phyloP scores from a whole-genome alignment of 2,113 vertebrate genomes.

The Ardeotis arabs region DNA sequence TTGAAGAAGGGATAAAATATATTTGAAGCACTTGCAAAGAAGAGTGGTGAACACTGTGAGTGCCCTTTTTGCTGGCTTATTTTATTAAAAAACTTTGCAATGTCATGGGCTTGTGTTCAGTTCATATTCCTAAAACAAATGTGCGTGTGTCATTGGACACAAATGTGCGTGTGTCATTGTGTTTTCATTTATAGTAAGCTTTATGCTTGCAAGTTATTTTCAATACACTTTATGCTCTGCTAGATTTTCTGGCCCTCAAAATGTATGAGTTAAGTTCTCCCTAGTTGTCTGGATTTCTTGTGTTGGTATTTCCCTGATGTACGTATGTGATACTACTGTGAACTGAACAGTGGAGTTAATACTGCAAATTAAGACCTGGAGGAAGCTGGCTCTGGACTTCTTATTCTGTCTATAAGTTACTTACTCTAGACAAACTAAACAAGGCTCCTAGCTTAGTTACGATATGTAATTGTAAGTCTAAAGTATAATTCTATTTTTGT shows the following conservation, averaged over 20 bases:
- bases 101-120: neutral
- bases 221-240: neutral
- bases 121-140: neutral
- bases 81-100: neutral
- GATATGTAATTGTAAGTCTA: neutral
- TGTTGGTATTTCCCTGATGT: neutral
- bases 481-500: neutral
- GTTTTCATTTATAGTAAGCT: neutral
- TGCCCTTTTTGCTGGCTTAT: neutral
- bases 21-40: neutral
- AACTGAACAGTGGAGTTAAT: neutral
- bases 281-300: neutral
- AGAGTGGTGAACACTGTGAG: neutral
- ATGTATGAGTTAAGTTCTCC: neutral
- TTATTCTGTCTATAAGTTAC: neutral
- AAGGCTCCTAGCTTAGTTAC: neutral
- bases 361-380: neutral
- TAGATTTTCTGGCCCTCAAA: neutral
- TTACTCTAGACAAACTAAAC: neutral
- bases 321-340: accelerated
- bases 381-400: neutral
- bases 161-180: neutral
- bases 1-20: neutral
- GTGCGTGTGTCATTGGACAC: neutral
- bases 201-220: neutral